phyloP scores from a whole-genome alignment of 2,888 invertebrate genomes.

The Chymomyza amoena region DNA sequence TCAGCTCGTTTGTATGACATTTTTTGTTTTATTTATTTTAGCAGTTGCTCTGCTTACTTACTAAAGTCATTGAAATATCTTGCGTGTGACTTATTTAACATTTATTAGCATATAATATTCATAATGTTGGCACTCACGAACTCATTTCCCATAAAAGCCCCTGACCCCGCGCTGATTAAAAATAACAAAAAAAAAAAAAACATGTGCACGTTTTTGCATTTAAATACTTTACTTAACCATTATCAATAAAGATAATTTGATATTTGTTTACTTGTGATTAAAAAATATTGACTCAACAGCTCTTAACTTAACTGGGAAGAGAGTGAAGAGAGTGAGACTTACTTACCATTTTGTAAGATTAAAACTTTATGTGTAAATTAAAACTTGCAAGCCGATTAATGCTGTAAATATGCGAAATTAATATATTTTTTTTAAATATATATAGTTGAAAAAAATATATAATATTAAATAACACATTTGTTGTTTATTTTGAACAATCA shows the following conservation, averaged over 20 bases:
- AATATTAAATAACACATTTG: not conserved
- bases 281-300: too few species aligned
- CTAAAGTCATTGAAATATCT: not conserved
- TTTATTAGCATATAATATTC: not conserved
- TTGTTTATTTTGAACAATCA: not conserved
- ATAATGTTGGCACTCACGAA: not conserved
- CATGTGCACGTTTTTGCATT: not conserved
- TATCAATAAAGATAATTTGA: not conserved
- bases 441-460: not conserved
- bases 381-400: constrained; percentile 43
- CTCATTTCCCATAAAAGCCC: not conserved
- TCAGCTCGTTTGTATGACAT: not conserved
- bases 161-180: not conserved
- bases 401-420: constrained; percentile 41
- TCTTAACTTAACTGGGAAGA: not conserved
- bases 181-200: not conserved
- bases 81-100: not conserved
- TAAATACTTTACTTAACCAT: not conserved
- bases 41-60: not conserved
- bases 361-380: constrained; percentile 36
- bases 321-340: not conserved
- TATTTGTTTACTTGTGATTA: not conserved
- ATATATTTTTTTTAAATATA: constrained; percentile 4
- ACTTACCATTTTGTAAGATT: constrained; percentile 50
- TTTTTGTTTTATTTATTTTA: not conserved